Evolutionary conservation across 1,140 invertebrate species (phyloP).

Genomic region (Drosophila punjabiensis): DNA sequence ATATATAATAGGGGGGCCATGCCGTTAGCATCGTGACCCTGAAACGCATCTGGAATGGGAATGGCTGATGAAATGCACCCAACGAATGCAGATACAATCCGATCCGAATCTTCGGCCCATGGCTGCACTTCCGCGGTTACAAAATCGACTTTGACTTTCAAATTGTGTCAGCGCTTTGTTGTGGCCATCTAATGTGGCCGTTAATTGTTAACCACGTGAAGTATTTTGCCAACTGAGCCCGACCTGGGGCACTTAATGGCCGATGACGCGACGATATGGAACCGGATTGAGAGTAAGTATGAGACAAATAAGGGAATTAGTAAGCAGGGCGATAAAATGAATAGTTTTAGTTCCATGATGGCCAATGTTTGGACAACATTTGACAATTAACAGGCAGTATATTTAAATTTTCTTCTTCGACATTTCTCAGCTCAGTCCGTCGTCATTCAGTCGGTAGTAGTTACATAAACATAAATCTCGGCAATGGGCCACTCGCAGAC

Average conservation of each 20-base stretch:
- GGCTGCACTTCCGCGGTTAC: constrained; percentile 59
- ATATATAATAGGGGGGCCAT: constrained; percentile 15
- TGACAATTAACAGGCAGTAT: constrained; percentile 70
- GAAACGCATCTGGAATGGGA: constrained; percentile 50
- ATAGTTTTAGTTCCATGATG: constrained; percentile 13
- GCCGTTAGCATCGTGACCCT: constrained; percentile 60
- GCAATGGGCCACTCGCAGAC: constrained; percentile 48
- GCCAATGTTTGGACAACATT: constrained; percentile 32
- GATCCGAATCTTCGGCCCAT: constrained; percentile 5
- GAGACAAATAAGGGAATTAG: constrained; percentile 11
- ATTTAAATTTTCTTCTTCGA: constrained; percentile 69
- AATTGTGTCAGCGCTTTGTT: constrained; percentile 50
- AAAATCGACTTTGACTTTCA: constrained; percentile 79
- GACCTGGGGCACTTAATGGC: constrained; percentile 43
- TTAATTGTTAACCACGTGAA: constrained; percentile 48
- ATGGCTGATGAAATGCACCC: constrained; percentile 67
- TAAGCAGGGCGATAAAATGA: constrained; percentile 26
- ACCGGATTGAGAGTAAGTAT: constrained; percentile 38
- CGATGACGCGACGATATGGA: constrained; percentile 44
- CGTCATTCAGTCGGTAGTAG: constrained; percentile 46
- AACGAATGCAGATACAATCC: constrained; percentile 35
- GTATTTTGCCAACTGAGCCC: constrained; percentile 54
- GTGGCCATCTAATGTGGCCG: constrained; percentile 44
- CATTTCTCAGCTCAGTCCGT: constrained; percentile 38
- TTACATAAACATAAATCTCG: constrained; percentile 79